Base-by-base conservation (phyloP, 1,140 invertebrate species). In the Drosophila triauraria region DNA sequence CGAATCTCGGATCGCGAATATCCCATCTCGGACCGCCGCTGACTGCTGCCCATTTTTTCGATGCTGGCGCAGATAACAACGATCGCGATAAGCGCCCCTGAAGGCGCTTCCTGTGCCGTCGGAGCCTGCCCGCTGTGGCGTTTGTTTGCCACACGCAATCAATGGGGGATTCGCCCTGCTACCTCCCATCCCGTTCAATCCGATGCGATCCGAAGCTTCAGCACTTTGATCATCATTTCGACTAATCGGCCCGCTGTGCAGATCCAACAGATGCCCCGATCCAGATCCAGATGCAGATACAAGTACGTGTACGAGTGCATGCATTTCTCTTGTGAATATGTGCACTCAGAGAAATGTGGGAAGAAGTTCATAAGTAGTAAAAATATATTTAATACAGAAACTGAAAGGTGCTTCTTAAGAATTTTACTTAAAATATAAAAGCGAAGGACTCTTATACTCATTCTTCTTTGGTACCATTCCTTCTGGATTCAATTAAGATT, bases 141-240 rank as follows among this genome's bases (percentile, higher is more conserved):
- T 85, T 85, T 80, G 60, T 80, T 88, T 83, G 80, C 84, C 84
- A 87, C 84, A 87, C 84, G 84, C 84, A 87, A 87, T 88, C 81
- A 84, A 63, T 84, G 75, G 70, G 47, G 62, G 40, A 32, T 32
- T 30, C 51, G 15, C 51, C 20, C 10, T 12, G 35, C 17, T n/a
- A 40, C 38, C 53, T 56, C 13, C 20, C 20, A 9, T 13, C 53
- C 6, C 35, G 17, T 5, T 13, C 32, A 12, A 13, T 15, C 46
- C 35, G 35, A 53, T 40, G 57, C 44, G 23, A 78, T 78, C 38
- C 38, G 42, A 71, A 25, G 67, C 59, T 58, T 65, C 67, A 80
- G 80, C 85, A 88, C 84, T 88, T 90, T 88, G 84, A 88, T 88
- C 84, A 88, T 88, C 85, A 83, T 78, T 90, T 84, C 74, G 78